Evolutionary conservation across 2,113 vertebrate species (phyloP).

Genomic region (Caranx ignobilis): DNA sequence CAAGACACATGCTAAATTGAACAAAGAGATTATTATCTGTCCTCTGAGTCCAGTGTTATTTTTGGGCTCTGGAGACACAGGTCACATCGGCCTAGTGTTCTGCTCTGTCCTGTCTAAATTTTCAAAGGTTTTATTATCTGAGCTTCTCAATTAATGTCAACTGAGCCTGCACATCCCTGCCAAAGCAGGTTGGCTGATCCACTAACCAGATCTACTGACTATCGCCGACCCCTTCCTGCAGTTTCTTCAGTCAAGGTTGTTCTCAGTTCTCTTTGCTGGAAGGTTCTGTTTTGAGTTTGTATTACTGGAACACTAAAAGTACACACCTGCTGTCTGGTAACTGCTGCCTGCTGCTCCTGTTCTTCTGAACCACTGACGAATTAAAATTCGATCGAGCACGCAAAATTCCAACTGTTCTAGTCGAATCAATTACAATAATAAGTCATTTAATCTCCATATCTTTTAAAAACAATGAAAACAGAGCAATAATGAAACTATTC

Average conservation of each 20-base stretch:
- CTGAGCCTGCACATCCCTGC: not conserved
- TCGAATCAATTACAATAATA: not conserved
- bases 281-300: not conserved
- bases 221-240: no score
- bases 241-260: not conserved
- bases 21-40: not conserved
- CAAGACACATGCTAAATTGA: not conserved
- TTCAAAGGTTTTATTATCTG: not conserved
- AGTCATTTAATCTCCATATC: not conserved
- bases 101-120: not conserved
- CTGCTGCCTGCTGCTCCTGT: constrained; percentile 14
- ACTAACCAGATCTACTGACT: not conserved
- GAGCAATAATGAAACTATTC: not conserved
- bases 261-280: not conserved
- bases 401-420: not conserved
- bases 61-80: not conserved
- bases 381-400: not conserved
- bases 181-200: not conserved
- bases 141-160: not conserved
- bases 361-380: constrained; percentile 2
- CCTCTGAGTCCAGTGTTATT: not conserved
- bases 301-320: not conserved
- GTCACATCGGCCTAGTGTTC: not conserved
- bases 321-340: constrained; percentile 22
- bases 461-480: not conserved